Conservation (phyloP, 2,113 vertebrate species). For the Elephantulus edwardii region DNA sequence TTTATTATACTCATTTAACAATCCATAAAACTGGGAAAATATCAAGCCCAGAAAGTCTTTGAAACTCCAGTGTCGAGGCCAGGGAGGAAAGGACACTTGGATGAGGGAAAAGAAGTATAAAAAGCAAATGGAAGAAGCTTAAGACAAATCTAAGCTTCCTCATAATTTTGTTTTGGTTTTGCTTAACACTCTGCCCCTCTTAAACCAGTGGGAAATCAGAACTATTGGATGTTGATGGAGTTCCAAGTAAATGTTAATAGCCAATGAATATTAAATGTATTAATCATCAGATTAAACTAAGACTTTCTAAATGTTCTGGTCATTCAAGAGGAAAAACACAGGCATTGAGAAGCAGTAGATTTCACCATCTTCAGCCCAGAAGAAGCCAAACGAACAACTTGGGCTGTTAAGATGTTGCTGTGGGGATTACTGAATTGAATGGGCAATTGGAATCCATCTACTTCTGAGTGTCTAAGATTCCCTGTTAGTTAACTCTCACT, state of each 20-base stretch:
- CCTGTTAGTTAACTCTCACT: background rate
- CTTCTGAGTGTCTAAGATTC: background rate
- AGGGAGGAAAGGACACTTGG: background rate
- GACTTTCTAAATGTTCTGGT: background rate
- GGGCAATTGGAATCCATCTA: background rate
- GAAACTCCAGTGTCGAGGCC: background rate
- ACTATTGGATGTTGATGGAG: background rate
- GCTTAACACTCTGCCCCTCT: background rate
- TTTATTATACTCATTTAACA: constrained; percentile 61
- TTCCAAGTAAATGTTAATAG: background rate
- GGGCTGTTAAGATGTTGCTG: background rate
- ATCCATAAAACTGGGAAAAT: constrained; percentile 50
- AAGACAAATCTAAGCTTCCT: background rate
- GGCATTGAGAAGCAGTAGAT: background rate
- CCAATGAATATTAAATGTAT: background rate
- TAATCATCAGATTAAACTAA: background rate
- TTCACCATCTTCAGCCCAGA: background rate
- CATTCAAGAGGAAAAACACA: background rate
- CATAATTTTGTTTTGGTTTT: background rate
- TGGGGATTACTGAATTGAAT: background rate
- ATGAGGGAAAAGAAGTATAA: constrained; percentile 4
- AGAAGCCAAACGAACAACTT: background rate
- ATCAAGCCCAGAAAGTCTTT: constrained; percentile 23
- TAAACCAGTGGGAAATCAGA: background rate
- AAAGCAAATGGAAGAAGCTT: background rate